These are phyloP conservation scores for Hypotaenidia okinawae DNA, from an alignment of 2,797 vertebrate species.

Conservation along the genomic window DNA sequence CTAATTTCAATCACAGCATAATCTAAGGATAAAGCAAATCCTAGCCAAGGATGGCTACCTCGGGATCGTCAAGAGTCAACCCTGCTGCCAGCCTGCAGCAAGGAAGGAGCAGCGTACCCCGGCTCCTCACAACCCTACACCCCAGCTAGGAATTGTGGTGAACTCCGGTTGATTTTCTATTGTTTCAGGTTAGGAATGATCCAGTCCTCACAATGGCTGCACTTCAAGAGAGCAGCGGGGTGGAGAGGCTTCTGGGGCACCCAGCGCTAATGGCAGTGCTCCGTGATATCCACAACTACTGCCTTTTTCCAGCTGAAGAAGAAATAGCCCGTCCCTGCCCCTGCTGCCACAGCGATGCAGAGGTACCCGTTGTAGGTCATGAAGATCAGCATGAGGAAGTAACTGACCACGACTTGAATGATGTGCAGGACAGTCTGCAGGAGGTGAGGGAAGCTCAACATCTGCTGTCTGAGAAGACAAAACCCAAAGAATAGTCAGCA, in stretches of 20 bases:
- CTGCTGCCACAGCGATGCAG: slow-evolving; percentile 91
- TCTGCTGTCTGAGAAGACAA: slow-evolving; percentile 85
- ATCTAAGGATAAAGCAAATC: slow-evolving; percentile 56
- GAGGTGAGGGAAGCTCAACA: slow-evolving; percentile 92
- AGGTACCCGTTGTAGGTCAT: slow-evolving; percentile 98
- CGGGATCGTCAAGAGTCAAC: neutral
- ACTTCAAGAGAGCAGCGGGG: neutral
- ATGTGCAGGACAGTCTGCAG: slow-evolving; percentile 93
- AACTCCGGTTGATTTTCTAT: slow-evolving; percentile 30
- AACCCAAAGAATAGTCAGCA: slow-evolving; percentile 13
- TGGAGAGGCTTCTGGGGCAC: neutral
- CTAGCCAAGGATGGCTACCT: slow-evolving; percentile 24
- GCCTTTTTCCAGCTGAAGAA: slow-evolving; percentile 98
- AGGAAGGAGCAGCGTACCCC: neutral
- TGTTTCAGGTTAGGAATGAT: slow-evolving; percentile 24
- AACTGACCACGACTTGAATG: slow-evolving; percentile 94
- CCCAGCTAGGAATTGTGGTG: slow-evolving; percentile 27
- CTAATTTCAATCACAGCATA: slow-evolving; percentile 48
- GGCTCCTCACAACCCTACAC: neutral
- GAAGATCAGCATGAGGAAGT: slow-evolving; percentile 97
- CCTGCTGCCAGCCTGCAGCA: neutral
- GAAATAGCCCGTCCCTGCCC: slow-evolving; percentile 93
- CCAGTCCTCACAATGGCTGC: neutral
- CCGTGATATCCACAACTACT: slow-evolving; percentile 96
- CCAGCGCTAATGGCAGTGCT: slow-evolving; percentile 89